Evolutionary conservation across 2,113 vertebrate genomes (phyloP), one percentile per base, ranked within the genome.

Genomic region (Rhinichthys klamathensis): DNA sequence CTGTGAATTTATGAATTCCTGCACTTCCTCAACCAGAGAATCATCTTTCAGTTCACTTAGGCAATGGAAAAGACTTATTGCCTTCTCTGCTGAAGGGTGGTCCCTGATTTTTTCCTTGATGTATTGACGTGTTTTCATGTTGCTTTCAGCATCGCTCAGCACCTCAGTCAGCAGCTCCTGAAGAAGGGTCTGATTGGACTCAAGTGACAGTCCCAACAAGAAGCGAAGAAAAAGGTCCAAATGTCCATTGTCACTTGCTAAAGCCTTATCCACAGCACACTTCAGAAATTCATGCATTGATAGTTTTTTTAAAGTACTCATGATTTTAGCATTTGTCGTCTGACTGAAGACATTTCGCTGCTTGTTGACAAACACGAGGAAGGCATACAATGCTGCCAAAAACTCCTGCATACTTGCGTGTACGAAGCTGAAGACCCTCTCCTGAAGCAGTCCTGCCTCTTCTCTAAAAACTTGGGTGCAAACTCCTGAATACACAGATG

Each of bases 371-470:
- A 58, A 74, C 9, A 18, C 41, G 21, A 77, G 65, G 16, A 83
- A 82, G 2, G 10, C 44, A 6, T 83, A 72, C 0, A 81, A 81
- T 0, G 92, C 92, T 13, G 88, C 88, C 5, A 92, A 67, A 82
- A 84, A 92, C 84, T 91, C 91, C 78, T 85, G 84, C n/a, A 91
- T 51, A 49, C 87, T 91, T 0, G 0, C n/a, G 12, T 92, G 91
- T 18, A 80, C 69, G 8, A 91, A 91, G 65, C 87, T 87, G 82
- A 91, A 93, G 60, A 90, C 88, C 1, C 27, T n/a, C 30, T n/a
- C 60, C 18, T 84, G 32, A 2, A 32, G 18, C 21, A 91, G 73
- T 2, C 87, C 89, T 3, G 30, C 74, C 32, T 89, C 91, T 46
- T 87, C 87, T 77, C 60, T 89, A 51, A 92, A 76, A 70, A 92